phyloP scores from a whole-genome alignment of 2,113 vertebrate species.

The Corythoichthys intestinalis region DNA sequence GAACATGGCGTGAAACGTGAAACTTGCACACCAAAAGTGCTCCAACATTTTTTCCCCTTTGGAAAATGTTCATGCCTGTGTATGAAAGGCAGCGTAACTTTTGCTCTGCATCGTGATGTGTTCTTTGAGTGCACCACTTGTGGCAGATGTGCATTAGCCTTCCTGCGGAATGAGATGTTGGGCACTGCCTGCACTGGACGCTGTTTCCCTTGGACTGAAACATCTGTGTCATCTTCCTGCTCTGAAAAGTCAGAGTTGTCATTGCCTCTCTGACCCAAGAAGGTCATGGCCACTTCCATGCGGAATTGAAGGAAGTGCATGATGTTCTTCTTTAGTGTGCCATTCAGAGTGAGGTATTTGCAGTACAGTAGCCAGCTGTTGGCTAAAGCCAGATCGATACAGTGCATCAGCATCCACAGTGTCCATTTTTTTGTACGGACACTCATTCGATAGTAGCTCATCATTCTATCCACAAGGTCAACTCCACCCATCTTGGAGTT shows the following conservation, averaged over 20 bases:
- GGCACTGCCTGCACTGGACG: not conserved
- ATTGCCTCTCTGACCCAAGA: not conserved
- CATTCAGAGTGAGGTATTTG: not conserved
- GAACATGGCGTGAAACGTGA: not conserved
- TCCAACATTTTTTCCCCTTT: not conserved
- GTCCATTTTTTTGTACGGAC: not conserved
- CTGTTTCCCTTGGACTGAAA: not conserved
- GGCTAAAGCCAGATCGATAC: not conserved
- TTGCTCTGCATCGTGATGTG: not conserved
- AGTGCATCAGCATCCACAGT: not conserved
- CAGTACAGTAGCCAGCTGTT: not conserved
- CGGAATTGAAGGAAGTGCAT: not conserved
- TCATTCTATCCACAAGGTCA: not conserved
- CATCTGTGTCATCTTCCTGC: not conserved
- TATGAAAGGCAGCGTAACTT: not conserved
- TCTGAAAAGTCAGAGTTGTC: not conserved
- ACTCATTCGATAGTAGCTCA: not conserved
- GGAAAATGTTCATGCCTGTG: not conserved
- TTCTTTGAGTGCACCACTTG: not conserved
- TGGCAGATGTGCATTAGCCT: slow-evolving; percentile 7
- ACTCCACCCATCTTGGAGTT: not conserved
- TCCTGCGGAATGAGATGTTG: slow-evolving; percentile 6
- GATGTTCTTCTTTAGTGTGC: not conserved
- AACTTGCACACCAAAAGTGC: not conserved
- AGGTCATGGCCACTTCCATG: not conserved